Base-by-base conservation (phyloP, 1,140 invertebrate species). In the Fopius arisanus region DNA sequence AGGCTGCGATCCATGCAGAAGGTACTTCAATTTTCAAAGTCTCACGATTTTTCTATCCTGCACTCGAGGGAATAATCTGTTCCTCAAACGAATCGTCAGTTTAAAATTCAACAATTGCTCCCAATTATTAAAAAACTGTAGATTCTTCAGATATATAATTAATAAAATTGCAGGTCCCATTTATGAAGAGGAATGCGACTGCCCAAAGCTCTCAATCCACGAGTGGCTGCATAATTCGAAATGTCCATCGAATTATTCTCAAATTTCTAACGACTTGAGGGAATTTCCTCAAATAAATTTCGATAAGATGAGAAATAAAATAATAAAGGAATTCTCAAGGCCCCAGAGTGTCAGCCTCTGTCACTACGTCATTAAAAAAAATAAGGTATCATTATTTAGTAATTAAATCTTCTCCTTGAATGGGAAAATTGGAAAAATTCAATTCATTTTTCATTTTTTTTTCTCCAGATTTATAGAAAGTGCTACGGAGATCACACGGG, bases 401-500 rank as follows among this genome's bases (percentile, higher is more conserved):
- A 37, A 37, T 37, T 7, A n/a, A n/a, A n/a, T n/a, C n/a, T n/a
- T n/a, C n/a, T n/a, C n/a, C n/a, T 65, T 71, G 28, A 29, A 21
- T 21, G 68, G 10, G 26, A 29, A 69, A 37, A 16, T 43, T 65
- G 12, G 59, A 19, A 23, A 70, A 70, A 29, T 59, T 70, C 21
- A 40, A 26, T 26, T n/a, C n/a, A n/a, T n/a, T n/a, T n/a, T n/a
- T n/a, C n/a, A n/a, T n/a, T n/a, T n/a, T n/a, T n/a, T 48, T 12
- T 29, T 9, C 77, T 80, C 70, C 67, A 87, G 92, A 89, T 98
- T 78, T 96, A 95, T 85, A 90, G 96, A 79, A 92, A 93, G 79
- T 98, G 97, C 82, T 96, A 96, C 89, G 97, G 97, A 21, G 92
- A 97, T 88, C 93, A 98, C 89, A 92, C 96, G n/a, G 97, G 95